Conservation (phyloP, 2,888 invertebrate species). For the Lasius platythorax region DNA sequence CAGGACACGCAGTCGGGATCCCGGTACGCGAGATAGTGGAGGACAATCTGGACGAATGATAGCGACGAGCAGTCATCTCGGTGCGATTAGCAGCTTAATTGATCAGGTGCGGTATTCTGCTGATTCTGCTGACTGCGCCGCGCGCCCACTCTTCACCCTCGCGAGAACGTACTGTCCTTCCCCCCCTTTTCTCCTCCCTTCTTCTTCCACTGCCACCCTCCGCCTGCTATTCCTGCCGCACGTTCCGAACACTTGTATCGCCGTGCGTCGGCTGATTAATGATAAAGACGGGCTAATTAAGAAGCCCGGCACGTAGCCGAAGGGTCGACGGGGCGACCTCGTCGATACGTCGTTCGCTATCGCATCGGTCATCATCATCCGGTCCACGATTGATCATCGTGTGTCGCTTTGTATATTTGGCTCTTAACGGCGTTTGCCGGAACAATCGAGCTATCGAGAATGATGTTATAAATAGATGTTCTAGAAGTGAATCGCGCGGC, state of each 20-base stretch:
- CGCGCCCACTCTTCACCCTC: constrained; percentile 53
- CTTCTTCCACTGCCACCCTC: neutral
- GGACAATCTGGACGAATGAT: constrained; percentile 71
- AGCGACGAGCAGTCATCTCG: constrained; percentile 65
- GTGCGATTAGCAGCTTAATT: constrained; percentile 75
- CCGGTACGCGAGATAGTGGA: constrained; percentile 65
- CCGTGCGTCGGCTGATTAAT: constrained; percentile 69
- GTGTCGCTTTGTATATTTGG: neutral
- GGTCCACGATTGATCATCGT: neutral
- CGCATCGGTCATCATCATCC: neutral
- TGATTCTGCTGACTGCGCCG: constrained; percentile 52
- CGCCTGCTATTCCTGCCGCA: neutral
- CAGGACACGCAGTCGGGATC: constrained; percentile 45
- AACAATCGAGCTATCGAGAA: constrained; percentile 13
- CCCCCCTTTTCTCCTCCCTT: constrained; percentile 23
- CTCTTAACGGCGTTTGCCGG: constrained; percentile 6
- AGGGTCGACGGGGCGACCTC: neutral
- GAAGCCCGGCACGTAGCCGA: neutral
- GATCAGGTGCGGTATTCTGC: constrained; percentile 77
- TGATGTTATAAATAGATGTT: constrained; percentile 34
- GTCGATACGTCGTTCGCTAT: neutral
- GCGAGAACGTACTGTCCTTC: neutral
- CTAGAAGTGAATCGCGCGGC: neutral
- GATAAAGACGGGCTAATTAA: constrained; percentile 69
- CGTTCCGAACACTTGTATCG: constrained; percentile 46